Evolutionary conservation across 92 coral and sea anemone species (phyloP).

Genomic region (Zoanthus sansibaricus): DNA sequence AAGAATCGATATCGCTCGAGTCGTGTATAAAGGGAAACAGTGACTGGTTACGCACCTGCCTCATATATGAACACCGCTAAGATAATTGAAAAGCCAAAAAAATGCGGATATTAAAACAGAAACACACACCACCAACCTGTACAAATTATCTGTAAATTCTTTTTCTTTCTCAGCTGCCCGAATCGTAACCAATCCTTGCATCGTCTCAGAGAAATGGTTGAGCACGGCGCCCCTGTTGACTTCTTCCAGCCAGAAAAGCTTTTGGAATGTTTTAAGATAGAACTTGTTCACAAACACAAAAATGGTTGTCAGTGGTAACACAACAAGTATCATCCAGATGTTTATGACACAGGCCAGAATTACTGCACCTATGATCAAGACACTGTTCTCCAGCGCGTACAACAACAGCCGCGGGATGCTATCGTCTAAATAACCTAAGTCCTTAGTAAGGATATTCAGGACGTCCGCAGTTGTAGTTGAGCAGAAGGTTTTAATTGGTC

Average conservation of each 20-base stretch:
- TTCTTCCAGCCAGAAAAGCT: conserved; percentile 74
- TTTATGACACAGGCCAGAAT: conserved; percentile 58
- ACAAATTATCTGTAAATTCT: conserved; percentile 46
- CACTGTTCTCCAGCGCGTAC: conserved; percentile 56
- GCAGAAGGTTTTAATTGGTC: conserved; percentile 66
- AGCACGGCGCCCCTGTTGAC: conserved; percentile 67
- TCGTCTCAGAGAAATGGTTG: conserved; percentile 66
- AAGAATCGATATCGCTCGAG: too few species aligned
- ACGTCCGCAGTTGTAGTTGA: conserved; percentile 66
- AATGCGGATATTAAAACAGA: not conserved
- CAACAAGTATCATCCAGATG: conserved; percentile 61
- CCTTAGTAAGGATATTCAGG: conserved; percentile 63
- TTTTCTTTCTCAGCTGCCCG: conserved; percentile 59
- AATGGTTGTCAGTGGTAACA: conserved; percentile 57
- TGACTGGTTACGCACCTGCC: too few species aligned
- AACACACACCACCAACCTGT: conserved; percentile 50
- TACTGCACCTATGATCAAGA: conserved; percentile 63
- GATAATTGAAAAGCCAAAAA: not conserved
- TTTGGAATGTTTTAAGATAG: conserved; percentile 75
- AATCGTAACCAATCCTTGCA: conserved; percentile 70
- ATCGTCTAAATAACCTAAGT: conserved; percentile 63
- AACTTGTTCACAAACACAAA: conserved; percentile 68
- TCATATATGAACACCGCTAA: not conserved
- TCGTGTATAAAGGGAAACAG: too few species aligned
- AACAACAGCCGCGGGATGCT: conserved; percentile 62